phyloP scores from a whole-genome alignment of 1,140 invertebrate genomes.

The Agraylea sexmaculata region DNA sequence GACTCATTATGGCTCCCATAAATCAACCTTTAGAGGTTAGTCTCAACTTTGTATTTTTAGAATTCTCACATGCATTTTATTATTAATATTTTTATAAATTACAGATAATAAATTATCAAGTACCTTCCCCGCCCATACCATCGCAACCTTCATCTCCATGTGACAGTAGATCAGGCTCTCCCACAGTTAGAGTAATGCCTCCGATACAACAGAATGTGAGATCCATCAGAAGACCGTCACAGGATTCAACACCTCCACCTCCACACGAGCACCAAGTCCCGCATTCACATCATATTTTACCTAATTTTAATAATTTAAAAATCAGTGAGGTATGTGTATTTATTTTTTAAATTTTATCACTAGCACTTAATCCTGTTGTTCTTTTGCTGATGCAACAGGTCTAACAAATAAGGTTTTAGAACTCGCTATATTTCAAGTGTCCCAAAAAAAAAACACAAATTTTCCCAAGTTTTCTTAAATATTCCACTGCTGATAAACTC shows the following conservation, averaged over 20 bases:
- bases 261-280: constrained; percentile 3
- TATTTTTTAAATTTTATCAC: constrained; percentile 1
- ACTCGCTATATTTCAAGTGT: too few species aligned
- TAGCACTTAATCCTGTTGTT: too few species aligned
- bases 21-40: constrained; percentile 36
- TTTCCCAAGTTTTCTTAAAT: too few species aligned
- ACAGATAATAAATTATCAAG: not conserved
- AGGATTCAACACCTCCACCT: constrained; percentile 6
- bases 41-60: not conserved
- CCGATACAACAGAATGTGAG: constrained; percentile 17
- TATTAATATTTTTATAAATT: constrained; percentile 2
- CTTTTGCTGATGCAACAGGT: too few species aligned
- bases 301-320: constrained; percentile 14
- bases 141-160: constrained; percentile 44
- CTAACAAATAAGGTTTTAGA: too few species aligned
- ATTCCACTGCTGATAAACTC: too few species aligned
- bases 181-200: constrained; percentile 33
- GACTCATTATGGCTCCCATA: constrained; percentile 31
- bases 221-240: constrained; percentile 5
- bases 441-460: too few species aligned
- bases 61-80: constrained; percentile 1
- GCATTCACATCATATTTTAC: constrained; percentile 7
- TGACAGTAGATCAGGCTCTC: constrained; percentile 48
- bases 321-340: constrained; percentile 15
- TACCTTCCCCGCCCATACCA: constrained; percentile 43